Base-by-base conservation (phyloP, 2,888 invertebrate genomes). In the Endomychus coccineus region DNA sequence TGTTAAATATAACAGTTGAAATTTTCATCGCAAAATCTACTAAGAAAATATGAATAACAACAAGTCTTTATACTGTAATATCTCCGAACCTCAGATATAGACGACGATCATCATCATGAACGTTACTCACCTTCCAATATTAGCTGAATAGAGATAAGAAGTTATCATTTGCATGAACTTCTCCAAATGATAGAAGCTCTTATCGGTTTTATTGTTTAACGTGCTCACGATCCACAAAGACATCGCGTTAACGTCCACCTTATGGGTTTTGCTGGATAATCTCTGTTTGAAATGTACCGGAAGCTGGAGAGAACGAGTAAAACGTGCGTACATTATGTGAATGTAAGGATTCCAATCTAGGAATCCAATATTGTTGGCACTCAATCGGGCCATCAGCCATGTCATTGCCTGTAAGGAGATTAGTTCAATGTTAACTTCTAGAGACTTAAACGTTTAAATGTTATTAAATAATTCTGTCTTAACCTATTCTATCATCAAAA, bases 101-200 rank as follows among this genome's bases (percentile, higher is more conserved):
- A n/a, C n/a, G n/a, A n/a, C n/a, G n/a, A n/a, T n/a, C n/a, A n/a
- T n/a, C n/a, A n/a, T n/a, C n/a, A n/a, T n/a, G n/a, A n/a, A n/a
- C n/a, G n/a, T n/a, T 29, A 31, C 36, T 46, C 55, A 63, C 63
- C 59, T 63, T 15, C 92, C 94, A 21, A 71, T 65, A 62, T 95
- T 95, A 1, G 91, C 91, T 33, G 89, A 88, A 67, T 95, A 87
- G 51, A 84, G 79, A 65, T 89, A 94, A 3, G 88, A 84, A 61
- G 89, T 87, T 3, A 91, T 69, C 0, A 85, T 81, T 47, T 79
- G 81, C 56, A 94, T 76, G 56, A 94, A 80, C 51, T 83, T 81
- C 37, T 79, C 77, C 33, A 95, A 68, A 53, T 89, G 80, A 31
- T 74, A 73, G 56, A 86, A 76, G 1, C 79, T 76, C 31, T 71